Base-by-base conservation (phyloP, 2,888 invertebrate genomes). In the Aphidoletes aphidimyza region DNA sequence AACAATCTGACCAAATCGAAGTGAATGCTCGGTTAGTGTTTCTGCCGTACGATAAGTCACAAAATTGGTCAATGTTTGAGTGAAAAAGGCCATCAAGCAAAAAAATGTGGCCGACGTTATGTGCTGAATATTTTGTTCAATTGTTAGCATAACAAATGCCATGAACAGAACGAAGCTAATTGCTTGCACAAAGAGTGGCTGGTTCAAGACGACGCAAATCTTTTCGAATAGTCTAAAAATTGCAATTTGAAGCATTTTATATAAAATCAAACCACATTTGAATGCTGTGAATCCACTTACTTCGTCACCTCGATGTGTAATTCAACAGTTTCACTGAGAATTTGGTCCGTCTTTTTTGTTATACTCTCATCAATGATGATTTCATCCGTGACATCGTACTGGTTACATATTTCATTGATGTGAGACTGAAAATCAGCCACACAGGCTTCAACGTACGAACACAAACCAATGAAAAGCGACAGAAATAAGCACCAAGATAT, bases 111-210 rank as follows among this genome's bases (percentile, higher is more conserved):
- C 69, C 26, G 69, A n/a, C 0, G 30, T 30, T 17, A 69, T 19
- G 14, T 69, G 6, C n/a, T 34, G 69, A 30, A 69, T 69, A 69
- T 69, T 69, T n/a, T 69, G 69, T 14, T 69, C 69, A 34, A 69
- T 69, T 1, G 69, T 69, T 14, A 69, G 14, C 69, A 69, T 69
- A 2, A 69, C 69, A 69, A 69, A 69, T 1, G 69, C 69, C 69
- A 69, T 69, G 14, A 69, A 69, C 9, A 69, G 30, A 3, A 69
- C 69, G 30, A 69, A 69, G 14, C 30, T 69, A 1, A 69, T 30
- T 17, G 69, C 69, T n/a, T 69, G 69, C 2, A 69, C 69, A 69
- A 69, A 69, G 14, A 69, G 14, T 14, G 69, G 69, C 14, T 69
- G 30, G 14, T 30, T 69, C 30, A 69, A 14, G 0, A 30, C 3